Evolutionary conservation across 2,888 invertebrate species (phyloP), one percentile per base, ranked within the genome.

Genomic region (Hartigia nigra): DNA sequence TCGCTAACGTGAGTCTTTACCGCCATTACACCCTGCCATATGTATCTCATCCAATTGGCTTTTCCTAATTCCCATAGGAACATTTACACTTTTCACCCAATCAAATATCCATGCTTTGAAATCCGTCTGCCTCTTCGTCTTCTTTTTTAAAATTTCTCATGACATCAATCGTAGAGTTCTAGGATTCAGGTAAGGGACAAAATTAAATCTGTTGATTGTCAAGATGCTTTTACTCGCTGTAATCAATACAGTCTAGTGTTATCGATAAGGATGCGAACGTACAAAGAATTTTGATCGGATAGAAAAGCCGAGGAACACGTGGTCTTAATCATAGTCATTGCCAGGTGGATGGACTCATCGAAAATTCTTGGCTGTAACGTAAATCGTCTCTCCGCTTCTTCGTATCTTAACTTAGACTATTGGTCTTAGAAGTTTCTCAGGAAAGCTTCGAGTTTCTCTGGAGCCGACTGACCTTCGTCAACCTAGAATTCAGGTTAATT

Each of bases 291-390:
- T 55, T 2, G 2, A 55, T 55, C 55, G 2, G 14, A 55, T 23
- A 1, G 2, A 23, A 23, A 23, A 55, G 14, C 55, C 23, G 23
- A 23, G 23, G 9, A 55, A 23, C 55, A 55, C 55, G 55, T 55
- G 55, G 9, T 72, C 12, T 31, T 72, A 31, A 69, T 78, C 75
- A 72, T 75, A 78, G 37, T 35, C 75, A 75, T 36, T 70, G 78
- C 75, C 78, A 78, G 78, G 78, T 78, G 78, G 75, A 76, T 75
- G 78, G 70, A 78, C 75, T 74, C 78, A 76, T 39, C 70, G 31
- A 37, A 70, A 75, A 78, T 78, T 78, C 78, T 78, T 78, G 78
- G 78, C 78, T 36, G 76, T 75, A 78, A 78, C 70, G 37, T 72
- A 72, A 72, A 34, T 72, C 72, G 72, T 72, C 32, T 12, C 72